Base-by-base conservation (phyloP, 2,888 invertebrate species). In the Meloe dianella region DNA sequence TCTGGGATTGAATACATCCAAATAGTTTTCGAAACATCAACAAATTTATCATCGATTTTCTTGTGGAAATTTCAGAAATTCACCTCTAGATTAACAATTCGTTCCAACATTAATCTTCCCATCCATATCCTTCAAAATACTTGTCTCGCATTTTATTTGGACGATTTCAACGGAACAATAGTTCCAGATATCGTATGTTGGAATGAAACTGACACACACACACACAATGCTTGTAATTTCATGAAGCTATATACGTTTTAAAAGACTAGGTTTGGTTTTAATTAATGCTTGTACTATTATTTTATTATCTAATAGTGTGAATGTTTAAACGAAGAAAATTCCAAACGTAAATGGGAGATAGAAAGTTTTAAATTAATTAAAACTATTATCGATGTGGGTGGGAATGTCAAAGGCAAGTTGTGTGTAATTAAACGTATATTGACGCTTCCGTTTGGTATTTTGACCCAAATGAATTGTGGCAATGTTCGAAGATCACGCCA, bases 351-450 rank as follows among this genome's bases (percentile, higher is more conserved):
- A 72, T 64, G 69, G 68, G 67, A 69, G 69, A 66, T 70, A 67
- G 69, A 60, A 67, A 69, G 67, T 68, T 66, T 67, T 68, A 74
- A 75, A 74, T 76, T 76, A 73, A 73, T 76, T 73, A 73, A 73
- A 75, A 73, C 70, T 73, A 70, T 74, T 71, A 59, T 54, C 58
- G 20, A 69, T 65, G 62, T 63, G 58, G 58, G 68, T 70, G 64
- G 64, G 68, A 71, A 70, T 74, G 75, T 77, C 73, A 71, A 73
- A 77, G 63, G 32, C 24, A n/a, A 12, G 74, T 73, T 72, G 66
- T 72, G 66, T 68, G 74, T 75, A 79, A 79, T 79, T 79, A 78
- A 79, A 78, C 75, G 75, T 78, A 78, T 77, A 79, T 79, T 78
- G 79, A 79, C 79, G 76, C 78, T 77, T 78, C 75, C 77, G 75